Percentiles rank a stretch among this genome's conserved stretches.
phyloP scores from a whole-genome alignment of 2,888 invertebrate genomes.

The Hartigia nigra region DNA sequence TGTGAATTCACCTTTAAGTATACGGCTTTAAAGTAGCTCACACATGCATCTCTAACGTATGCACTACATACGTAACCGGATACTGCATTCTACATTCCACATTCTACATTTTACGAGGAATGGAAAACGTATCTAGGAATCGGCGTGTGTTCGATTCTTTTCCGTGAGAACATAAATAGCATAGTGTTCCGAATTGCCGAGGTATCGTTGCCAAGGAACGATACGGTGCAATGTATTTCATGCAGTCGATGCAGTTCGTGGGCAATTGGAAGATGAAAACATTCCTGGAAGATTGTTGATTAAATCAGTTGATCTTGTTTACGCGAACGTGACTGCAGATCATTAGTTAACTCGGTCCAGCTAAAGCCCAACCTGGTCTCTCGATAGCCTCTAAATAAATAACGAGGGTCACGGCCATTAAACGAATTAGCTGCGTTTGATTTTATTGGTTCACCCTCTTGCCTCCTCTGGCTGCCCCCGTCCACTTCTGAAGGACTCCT shows the following conservation, averaged over 20 bases:
- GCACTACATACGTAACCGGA: neutral
- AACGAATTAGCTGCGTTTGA: slow-evolving; percentile 58
- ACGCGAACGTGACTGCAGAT: slow-evolving; percentile 57
- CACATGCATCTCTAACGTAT: neutral
- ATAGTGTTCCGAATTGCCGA: neutral
- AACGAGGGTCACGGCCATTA: slow-evolving; percentile 54
- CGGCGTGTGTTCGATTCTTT: neutral
- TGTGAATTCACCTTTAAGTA: neutral
- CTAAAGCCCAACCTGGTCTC: slow-evolving; percentile 34
- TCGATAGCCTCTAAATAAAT: slow-evolving; percentile 56
- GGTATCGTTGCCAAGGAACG: neutral
- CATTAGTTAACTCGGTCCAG: slow-evolving; percentile 37
- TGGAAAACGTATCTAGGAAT: neutral
- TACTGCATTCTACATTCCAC: neutral
- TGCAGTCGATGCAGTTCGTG: neutral
- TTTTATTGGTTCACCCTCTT: slow-evolving; percentile 46
- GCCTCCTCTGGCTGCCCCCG: neutral
- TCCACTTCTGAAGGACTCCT: neutral
- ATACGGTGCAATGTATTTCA: neutral
- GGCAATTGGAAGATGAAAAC: slow-evolving; percentile 15
- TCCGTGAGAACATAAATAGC: neutral
- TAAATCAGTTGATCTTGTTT: slow-evolving; percentile 58
- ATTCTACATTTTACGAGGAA: neutral
- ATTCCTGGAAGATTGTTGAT: slow-evolving; percentile 34
- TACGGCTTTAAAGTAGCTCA: neutral